phyloP scores from a whole-genome alignment of 2,113 vertebrate genomes.

The Malurus melanocephalus region DNA sequence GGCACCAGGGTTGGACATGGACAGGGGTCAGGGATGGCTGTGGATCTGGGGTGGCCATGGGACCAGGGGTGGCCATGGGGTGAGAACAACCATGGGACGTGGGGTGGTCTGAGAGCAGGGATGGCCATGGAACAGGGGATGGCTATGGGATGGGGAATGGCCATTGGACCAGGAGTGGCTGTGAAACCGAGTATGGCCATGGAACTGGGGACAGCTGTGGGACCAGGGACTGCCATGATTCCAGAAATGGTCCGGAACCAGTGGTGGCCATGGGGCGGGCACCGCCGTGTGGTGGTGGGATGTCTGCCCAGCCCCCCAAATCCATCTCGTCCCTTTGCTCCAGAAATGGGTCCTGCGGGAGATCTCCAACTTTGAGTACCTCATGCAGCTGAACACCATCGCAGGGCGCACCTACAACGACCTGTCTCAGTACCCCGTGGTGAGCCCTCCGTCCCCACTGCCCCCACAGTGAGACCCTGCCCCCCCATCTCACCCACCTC shows the following conservation, averaged over 20 bases:
- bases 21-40: no score
- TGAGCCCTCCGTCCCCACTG: slow-evolving; percentile 40
- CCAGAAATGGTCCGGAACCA: neutral
- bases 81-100: rapidly evolving
- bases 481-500: neutral
- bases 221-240: rapidly evolving
- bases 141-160: rapidly evolving
- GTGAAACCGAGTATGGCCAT: rapidly evolving
- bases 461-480: rapidly evolving
- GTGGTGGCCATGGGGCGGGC: rapidly evolving
- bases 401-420: slow-evolving; percentile 95
- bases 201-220: neutral
- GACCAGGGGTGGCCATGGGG: rapidly evolving
- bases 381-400: slow-evolving; percentile 98
- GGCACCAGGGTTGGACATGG: no score
- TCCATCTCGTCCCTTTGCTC: neutral
- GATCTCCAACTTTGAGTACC: slow-evolving; percentile 97
- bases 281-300: rapidly evolving
- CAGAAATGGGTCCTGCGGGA: slow-evolving; percentile 97
- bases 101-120: neutral
- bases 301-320: neutral
- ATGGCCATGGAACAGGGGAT: rapidly evolving
- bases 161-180: rapidly evolving
- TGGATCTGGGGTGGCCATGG: neutral
- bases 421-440: slow-evolving; percentile 96